Base-by-base conservation (phyloP, 2,113 vertebrate species). In the Myodes glareolus region DNA sequence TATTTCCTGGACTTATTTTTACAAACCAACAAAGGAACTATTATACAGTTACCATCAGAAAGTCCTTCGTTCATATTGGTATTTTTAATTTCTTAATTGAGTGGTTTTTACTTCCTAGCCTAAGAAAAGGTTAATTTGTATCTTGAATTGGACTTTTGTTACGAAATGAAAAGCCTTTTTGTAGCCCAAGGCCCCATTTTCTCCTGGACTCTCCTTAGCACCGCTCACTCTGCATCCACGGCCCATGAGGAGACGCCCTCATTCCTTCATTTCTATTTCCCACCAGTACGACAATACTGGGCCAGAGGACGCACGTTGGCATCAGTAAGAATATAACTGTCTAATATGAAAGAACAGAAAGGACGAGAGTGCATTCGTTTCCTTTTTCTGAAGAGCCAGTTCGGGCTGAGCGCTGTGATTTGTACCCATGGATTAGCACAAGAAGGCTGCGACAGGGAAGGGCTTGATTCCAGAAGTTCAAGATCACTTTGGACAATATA, bases 91-190 rank as follows among this genome's bases (percentile, higher is more conserved):
- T 61, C 76, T 98, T 95, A 96, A 94, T 97, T 86, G 92, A 98
- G 94, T 91, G 77, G 84, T 68, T 82, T 82, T 97, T 98, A 63
- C 84, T 98, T 97, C 88, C 94, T 96, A 96, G 81, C 39, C 88
- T 97, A 97, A 81, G 13, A 68, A 63, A 97, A 96, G 58, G 93
- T 98, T 96, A 97, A 97, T 84, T 97, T 19, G 2, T 95, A 92
- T 52, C 27, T 63, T 95, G 88, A 91, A 92, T 98, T 94, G 96
- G 93, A 98, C 97, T 98, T 98, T 97, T 96, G 97, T 98, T 96
- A 50, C 25, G 67, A 97, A 61, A 95, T 93, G 91, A 98, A 98
- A 98, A 96, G 52, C 31, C 42, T 92, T 97, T 98, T 97, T 97
- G 92, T 97, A 96, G 96, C 39, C 47, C 55, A 90, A 93, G 78